Evolutionary conservation across 1,140 invertebrate genomes (phyloP).

Genomic region (Thaumatotibia leucotreta): DNA sequence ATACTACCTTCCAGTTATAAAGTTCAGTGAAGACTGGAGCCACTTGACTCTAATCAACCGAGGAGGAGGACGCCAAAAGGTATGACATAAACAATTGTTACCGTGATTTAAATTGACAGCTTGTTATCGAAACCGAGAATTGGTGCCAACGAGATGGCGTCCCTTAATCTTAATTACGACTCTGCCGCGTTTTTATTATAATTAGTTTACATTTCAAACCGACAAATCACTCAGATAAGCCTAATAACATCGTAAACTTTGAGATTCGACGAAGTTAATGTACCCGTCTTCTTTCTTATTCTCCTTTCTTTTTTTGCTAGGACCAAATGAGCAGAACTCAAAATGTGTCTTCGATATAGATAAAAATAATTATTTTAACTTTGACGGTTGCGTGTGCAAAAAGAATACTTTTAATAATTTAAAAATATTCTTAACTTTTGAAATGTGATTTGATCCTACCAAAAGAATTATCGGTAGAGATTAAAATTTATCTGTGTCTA

Average conservation of each 20-base stretch:
- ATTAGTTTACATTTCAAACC: not conserved
- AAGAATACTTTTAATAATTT: no score
- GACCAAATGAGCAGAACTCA: not conserved
- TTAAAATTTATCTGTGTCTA: no score
- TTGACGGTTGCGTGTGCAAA: no score
- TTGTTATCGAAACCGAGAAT: slow-evolving; percentile 7
- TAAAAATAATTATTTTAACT: no score
- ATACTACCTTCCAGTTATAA: not conserved
- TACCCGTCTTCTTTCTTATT: not conserved
- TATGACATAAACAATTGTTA: slow-evolving; percentile 12
- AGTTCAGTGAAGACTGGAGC: not conserved
- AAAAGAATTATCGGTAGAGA: no score
- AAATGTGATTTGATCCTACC: no score
- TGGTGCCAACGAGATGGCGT: not conserved
- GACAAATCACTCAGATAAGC: not conserved
- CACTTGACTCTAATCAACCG: slow-evolving; percentile 13
- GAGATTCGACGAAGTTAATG: not conserved
- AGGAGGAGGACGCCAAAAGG: slow-evolving; percentile 1
- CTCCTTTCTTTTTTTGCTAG: not conserved
- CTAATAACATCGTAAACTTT: not conserved
- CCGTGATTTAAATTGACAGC: slow-evolving; percentile 14
- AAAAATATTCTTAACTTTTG: no score
- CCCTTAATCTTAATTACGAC: slow-evolving; percentile 8
- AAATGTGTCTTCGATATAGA: no score
- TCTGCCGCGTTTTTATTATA: not conserved